These are phyloP conservation scores for Cylas formicarius DNA, from an alignment of 1,140 invertebrate genomes.

Conservation along the genomic window DNA sequence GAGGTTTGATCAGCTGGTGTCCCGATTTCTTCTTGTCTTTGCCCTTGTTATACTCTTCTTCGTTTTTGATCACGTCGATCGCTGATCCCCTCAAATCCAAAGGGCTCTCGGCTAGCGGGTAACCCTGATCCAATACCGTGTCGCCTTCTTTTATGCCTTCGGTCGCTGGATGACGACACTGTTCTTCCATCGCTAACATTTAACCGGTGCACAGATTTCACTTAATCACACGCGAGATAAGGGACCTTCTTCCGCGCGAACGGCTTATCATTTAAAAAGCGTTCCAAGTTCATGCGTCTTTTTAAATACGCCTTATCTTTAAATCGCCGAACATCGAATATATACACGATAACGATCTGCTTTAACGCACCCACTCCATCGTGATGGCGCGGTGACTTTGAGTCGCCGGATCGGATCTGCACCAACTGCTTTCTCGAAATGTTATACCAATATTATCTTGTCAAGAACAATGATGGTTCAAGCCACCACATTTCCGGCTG, in stretches of 20 bases:
- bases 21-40: constrained; percentile 27
- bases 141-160: constrained; percentile 24
- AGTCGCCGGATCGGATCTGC: constrained; percentile 20
- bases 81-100: constrained; percentile 36
- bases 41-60: constrained; percentile 24
- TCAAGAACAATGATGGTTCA: constrained; percentile 44
- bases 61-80: constrained; percentile 25
- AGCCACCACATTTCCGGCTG: constrained; percentile 42
- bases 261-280: constrained; percentile 12
- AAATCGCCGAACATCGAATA: constrained; percentile 17
- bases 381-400: constrained; percentile 8
- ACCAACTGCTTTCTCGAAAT: constrained; percentile 37
- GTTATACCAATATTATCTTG: constrained; percentile 44
- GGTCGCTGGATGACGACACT: constrained; percentile 29
- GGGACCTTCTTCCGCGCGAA: constrained; percentile 3
- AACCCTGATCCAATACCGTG: constrained; percentile 28
- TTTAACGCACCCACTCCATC: constrained; percentile 15
- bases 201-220: constrained; percentile 3
- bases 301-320: constrained; percentile 21
- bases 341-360: constrained; percentile 11
- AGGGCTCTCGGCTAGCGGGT: constrained; percentile 33
- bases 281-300: constrained; percentile 8
- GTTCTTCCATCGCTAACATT: constrained; percentile 38
- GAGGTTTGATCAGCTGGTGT: constrained; percentile 75
- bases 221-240: constrained; percentile 2